These are phyloP conservation scores for Mormyrops attenuatus DNA, from an alignment of 2,797 vertebrate species.

Conservation along the genomic window DNA sequence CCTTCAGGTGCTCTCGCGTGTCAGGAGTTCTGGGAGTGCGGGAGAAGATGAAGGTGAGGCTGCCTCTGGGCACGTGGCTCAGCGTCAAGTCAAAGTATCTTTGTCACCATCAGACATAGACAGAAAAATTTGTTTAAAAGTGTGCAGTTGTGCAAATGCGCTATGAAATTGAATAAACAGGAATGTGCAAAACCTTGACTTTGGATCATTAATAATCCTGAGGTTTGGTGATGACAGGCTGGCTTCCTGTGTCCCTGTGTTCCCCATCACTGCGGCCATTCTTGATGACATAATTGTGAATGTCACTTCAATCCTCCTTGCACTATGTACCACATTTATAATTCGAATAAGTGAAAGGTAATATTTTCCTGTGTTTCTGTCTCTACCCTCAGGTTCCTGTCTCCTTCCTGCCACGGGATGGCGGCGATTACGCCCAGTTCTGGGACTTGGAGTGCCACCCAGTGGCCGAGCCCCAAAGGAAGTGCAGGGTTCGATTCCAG, in stretches of 20 bases:
- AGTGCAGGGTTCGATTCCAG: constrained; percentile 77
- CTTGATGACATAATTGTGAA: not conserved
- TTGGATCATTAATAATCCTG: not conserved
- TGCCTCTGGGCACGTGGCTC: not conserved
- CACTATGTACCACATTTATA: not conserved
- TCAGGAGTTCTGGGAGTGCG: constrained; percentile 72
- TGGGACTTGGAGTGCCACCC: constrained; percentile 91
- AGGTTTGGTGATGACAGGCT: not conserved
- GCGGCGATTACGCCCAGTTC: constrained; percentile 86
- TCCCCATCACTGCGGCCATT: not conserved
- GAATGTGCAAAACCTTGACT: not conserved
- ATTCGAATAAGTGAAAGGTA: not conserved
- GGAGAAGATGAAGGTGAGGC: constrained; percentile 72
- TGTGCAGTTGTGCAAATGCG: not conserved
- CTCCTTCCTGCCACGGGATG: constrained; percentile 80
- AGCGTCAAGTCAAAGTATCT: not conserved
- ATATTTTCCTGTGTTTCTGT: not conserved
- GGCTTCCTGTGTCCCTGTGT: not conserved
- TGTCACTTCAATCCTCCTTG: not conserved
- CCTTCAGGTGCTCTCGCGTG: constrained; percentile 75
- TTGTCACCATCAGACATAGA: not conserved
- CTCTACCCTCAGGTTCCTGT: constrained; percentile 65
- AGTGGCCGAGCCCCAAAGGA: constrained; percentile 71
- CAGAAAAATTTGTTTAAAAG: not conserved
- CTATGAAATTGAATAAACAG: not conserved